phyloP scores from a whole-genome alignment of 2,888 invertebrate species.

The Parnassius glacialis region DNA sequence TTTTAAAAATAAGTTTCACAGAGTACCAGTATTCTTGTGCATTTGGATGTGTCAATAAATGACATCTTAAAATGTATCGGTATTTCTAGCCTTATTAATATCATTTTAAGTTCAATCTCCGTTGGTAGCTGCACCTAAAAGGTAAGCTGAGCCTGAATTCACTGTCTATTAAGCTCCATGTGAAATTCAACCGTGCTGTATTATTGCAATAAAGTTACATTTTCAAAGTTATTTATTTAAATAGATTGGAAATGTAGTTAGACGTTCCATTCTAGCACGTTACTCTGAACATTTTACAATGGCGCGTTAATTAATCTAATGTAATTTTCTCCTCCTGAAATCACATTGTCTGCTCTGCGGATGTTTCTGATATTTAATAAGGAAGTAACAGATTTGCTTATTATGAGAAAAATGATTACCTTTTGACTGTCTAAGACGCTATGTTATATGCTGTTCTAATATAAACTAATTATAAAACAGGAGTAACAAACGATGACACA shows the following conservation, averaged over 20 bases:
- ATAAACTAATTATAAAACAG: too few species aligned
- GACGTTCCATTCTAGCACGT: background rate
- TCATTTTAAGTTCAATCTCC: background rate
- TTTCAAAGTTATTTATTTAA: background rate
- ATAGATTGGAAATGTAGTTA: background rate
- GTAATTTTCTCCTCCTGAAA: slow-evolving; percentile 4
- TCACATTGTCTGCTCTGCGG: background rate
- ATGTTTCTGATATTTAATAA: too few species aligned
- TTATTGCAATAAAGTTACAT: background rate
- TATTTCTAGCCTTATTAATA: too few species aligned
- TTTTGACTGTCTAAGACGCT: too few species aligned
- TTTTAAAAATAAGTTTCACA: too few species aligned
- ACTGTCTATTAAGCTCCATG: background rate
- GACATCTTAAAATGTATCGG: too few species aligned
- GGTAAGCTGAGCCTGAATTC: background rate
- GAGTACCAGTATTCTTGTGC: too few species aligned
- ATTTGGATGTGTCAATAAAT: too few species aligned
- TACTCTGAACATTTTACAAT: background rate
- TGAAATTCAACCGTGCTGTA: background rate
- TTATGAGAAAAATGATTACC: too few species aligned
- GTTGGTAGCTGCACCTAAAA: background rate
- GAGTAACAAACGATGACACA: too few species aligned
- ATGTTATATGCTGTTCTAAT: too few species aligned
- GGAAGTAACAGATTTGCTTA: too few species aligned
- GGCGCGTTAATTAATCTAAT: slow-evolving; percentile 15